phyloP scores from a whole-genome alignment of 2,797 vertebrate species.

The Nasua narica region DNA sequence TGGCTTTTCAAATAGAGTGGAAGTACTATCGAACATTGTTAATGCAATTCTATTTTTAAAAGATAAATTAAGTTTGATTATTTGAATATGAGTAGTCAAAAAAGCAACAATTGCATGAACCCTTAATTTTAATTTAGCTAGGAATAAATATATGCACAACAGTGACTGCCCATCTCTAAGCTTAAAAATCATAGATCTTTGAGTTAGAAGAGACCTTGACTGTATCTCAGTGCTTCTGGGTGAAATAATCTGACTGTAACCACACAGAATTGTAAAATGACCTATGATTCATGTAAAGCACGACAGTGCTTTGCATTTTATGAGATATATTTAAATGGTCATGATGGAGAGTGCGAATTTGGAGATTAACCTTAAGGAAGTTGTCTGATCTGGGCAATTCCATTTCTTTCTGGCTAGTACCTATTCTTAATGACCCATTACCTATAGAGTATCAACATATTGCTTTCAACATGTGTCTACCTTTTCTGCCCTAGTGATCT shows the following conservation, averaged over 20 bases:
- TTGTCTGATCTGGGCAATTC: not conserved
- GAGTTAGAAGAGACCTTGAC: not conserved
- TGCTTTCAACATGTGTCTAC: not conserved
- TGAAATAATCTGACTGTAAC: not conserved
- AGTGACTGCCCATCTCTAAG: not conserved
- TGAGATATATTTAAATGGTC: not conserved
- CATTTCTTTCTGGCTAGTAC: not conserved
- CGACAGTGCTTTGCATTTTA: not conserved
- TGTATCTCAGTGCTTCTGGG: not conserved
- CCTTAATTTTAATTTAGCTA: slow-evolving; percentile 41
- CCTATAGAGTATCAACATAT: not conserved
- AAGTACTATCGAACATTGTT: not conserved
- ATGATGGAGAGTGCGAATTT: not conserved
- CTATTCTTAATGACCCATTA: not conserved
- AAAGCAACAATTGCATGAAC: not conserved
- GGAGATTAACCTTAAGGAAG: not conserved
- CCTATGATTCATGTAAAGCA: not conserved
- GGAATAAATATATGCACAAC: not conserved
- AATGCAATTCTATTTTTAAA: slow-evolving; percentile 58
- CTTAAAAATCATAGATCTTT: not conserved
- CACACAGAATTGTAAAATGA: not conserved
- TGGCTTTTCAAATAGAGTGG: not conserved
- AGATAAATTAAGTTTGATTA: slow-evolving; percentile 56
- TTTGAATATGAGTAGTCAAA: slow-evolving; percentile 8
- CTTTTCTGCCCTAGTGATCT: not conserved